Evolutionary conservation across 2,797 vertebrate genomes (phyloP).

Genomic region (Pantherophis vulpinus): DNA sequence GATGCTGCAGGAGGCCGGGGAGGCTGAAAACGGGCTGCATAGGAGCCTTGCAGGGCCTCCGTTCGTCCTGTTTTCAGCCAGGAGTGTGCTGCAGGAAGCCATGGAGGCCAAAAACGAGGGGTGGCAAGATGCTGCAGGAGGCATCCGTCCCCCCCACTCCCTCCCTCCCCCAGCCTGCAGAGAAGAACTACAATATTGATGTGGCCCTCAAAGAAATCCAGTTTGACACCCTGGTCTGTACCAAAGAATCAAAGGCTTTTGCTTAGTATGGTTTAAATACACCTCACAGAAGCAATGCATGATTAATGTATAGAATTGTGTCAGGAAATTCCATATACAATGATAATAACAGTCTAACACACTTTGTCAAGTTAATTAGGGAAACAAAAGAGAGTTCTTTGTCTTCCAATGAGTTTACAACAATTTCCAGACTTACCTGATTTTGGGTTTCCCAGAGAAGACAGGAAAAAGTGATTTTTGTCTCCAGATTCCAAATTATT

Average conservation of each 20-base stretch:
- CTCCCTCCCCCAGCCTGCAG: rapidly evolving
- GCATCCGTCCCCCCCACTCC: too few species aligned
- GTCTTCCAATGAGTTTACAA: neutral
- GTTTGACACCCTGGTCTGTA: neutral
- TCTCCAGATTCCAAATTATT: neutral
- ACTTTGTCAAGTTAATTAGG: neutral
- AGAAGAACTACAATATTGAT: too few species aligned
- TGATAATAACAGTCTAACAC: neutral
- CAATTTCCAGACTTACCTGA: neutral
- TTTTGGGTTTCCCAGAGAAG: neutral
- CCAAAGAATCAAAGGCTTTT: neutral
- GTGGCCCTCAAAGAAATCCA: too few species aligned
- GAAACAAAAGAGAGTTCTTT: neutral
- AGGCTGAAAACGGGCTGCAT: too few species aligned
- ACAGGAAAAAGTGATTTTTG: neutral
- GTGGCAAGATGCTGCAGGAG: too few species aligned
- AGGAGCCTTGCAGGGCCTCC: too few species aligned
- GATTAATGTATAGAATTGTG: neutral
- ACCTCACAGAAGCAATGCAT: neutral
- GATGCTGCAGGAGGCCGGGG: too few species aligned
- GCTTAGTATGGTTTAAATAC: neutral
- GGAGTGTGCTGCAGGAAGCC: too few species aligned
- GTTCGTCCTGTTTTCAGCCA: too few species aligned
- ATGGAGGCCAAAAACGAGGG: too few species aligned
- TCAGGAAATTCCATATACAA: neutral